Evolutionary conservation across 2,113 vertebrate species (phyloP), one percentile per base, ranked within the genome.

Genomic region (Chinchilla lanigera): DNA sequence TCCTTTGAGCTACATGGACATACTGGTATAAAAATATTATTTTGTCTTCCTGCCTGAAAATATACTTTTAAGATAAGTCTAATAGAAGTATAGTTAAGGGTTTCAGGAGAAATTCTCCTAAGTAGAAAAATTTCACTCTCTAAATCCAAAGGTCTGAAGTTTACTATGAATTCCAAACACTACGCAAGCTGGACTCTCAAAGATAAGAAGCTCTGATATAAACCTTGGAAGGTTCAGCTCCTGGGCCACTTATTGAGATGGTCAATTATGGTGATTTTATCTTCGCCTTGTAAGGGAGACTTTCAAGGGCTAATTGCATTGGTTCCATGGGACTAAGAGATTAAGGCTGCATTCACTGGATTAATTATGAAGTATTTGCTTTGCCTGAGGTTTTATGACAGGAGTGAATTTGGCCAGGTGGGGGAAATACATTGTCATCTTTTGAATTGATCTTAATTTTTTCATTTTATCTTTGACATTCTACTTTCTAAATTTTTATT

Each of bases 361-460:
- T 65, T 91, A 63, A 75, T 52, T 95, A 17, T 80, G 28, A 91
- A 84, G 38, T 93, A 80, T 22, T 80, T 84, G 54, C 19, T 67
- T 88, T 80, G 33, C 7, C 60, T 90, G 24, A 19, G 5, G 0
- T 63, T 85, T 95, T 54, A 69, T 91, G 47, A 73, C 33, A 60
- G 69, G 9, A 92, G 6, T 35, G 30, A 77, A 13, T 91, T 85
- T 85, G 38, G 8, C 67, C 61, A 88, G 24, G 4, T 90, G 19
- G 35, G 35, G 16, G 86, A 77, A 69, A 77, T 82, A 5, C 16
- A 20, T 38, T 71, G 82, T n/a, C 9, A 35, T 26, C 16, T 90
- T 97, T 93, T n/a, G 26, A 75, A 89, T 12, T 35, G 12, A 93
- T 69, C 60, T 91, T 87, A 67, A 65, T 56, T 26, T 71, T 30